Percentiles rank a stretch among this genome's conserved stretches.
Conservation (phyloP, 2,888 invertebrate species). For the Apamea epomidion region DNA sequence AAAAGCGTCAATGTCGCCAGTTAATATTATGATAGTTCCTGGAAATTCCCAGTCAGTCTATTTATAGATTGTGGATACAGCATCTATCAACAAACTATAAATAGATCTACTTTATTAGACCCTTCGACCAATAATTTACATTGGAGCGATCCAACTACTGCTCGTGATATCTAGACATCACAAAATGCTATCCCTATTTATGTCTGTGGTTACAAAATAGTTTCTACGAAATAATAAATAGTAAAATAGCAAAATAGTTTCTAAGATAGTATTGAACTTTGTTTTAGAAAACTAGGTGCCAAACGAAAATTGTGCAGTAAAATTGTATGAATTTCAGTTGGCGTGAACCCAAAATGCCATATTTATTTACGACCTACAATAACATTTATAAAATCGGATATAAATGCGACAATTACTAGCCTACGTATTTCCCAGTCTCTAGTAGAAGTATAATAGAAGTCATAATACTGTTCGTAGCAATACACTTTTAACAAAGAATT, state of each 20-base stretch:
- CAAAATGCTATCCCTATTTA: not conserved
- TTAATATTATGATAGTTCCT: not conserved
- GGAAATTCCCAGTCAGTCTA: not conserved
- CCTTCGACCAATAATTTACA: slow-evolving; percentile 11
- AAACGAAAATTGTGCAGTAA: slow-evolving; percentile 38
- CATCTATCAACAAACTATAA: not conserved
- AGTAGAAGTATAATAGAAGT: not conserved
- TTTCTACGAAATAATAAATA: no score
- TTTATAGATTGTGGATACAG: not conserved
- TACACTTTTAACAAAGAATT: slow-evolving; percentile 18
- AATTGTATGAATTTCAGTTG: slow-evolving; percentile 33
- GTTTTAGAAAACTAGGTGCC: slow-evolving; percentile 28
- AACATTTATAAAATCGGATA: slow-evolving; percentile 41
- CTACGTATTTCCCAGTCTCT: not conserved
- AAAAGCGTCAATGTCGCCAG: not conserved
- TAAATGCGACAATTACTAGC: slow-evolving; percentile 16
- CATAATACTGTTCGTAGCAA: not conserved
- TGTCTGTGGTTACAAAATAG: slow-evolving; percentile 1
- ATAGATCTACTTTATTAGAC: not conserved
- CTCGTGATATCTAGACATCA: not conserved
- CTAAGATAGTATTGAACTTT: slow-evolving; percentile 20
- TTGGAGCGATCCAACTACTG: not conserved
- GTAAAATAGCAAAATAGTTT: no score
- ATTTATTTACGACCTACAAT: slow-evolving; percentile 48
- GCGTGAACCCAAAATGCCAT: slow-evolving; percentile 37